These are phyloP conservation scores for Celastrina argiolus DNA, from an alignment of 2,888 invertebrate genomes.

Conservation along the genomic window DNA sequence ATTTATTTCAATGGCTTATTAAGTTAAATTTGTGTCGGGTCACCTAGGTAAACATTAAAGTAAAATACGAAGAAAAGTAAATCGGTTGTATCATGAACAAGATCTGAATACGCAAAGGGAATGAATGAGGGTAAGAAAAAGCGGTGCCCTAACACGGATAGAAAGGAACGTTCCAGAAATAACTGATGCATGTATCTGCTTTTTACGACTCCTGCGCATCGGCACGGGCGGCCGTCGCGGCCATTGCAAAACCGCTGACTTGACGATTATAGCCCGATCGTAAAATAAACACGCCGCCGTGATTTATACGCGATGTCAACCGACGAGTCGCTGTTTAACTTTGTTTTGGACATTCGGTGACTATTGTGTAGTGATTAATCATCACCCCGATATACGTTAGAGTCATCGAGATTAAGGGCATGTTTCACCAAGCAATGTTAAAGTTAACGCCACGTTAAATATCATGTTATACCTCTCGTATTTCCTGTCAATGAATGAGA, in stretches of 20 bases:
- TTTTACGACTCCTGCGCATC: conserved; percentile 62
- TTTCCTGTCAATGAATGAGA: too few species aligned
- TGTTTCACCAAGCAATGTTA: too few species aligned
- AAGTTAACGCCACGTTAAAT: too few species aligned
- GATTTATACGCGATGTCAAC: conserved; percentile 69
- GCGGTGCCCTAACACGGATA: conserved; percentile 39
- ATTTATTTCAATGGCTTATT: too few species aligned
- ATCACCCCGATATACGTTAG: background rate
- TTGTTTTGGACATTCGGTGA: conserved; percentile 3
- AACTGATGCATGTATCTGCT: conserved; percentile 63
- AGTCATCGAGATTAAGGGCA: background rate
- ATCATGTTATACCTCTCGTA: too few species aligned
- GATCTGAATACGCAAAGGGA: background rate
- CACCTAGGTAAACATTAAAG: too few species aligned
- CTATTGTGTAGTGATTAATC: conserved; percentile 9
- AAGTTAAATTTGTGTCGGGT: too few species aligned
- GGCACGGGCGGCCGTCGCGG: conserved; percentile 42
- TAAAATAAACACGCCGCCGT: conserved; percentile 69
- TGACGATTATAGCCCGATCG: conserved; percentile 71
- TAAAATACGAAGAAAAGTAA: background rate
- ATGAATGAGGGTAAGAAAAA: conserved; percentile 22
- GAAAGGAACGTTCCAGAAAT: conserved; percentile 56
- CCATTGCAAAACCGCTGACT: conserved; percentile 68
- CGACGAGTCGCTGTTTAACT: conserved; percentile 39
- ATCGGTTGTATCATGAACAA: background rate